Evolutionary conservation across 2,797 vertebrate species (phyloP).

Genomic region (Loris lydekkerianus): DNA sequence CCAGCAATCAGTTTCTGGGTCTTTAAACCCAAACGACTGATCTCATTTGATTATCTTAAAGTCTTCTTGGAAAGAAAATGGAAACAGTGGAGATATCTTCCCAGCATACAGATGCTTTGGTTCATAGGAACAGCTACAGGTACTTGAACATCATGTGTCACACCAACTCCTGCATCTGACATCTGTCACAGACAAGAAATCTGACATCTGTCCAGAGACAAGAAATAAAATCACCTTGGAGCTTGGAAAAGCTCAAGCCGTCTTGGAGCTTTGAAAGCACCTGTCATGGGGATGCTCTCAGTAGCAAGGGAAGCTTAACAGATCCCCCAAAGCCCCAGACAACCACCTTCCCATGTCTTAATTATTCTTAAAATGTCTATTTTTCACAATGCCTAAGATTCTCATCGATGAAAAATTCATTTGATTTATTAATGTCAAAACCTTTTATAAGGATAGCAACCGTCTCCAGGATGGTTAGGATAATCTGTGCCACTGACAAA

Average conservation of each 20-base stretch:
- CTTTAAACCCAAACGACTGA: constrained; percentile 40
- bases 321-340: neutral
- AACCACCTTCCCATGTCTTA: neutral
- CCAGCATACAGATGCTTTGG: neutral
- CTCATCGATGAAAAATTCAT: neutral
- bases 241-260: constrained; percentile 4
- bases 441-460: neutral
- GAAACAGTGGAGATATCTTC: neutral
- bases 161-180: neutral
- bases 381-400: neutral
- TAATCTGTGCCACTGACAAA: neutral
- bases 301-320: neutral
- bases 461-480: neutral
- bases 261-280: constrained; percentile 35
- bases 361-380: neutral
- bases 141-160: neutral
- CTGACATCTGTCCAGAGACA: neutral
- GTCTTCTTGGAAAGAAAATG: constrained; percentile 24
- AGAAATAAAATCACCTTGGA: neutral
- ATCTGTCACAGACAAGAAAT: neutral
- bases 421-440: constrained; percentile 21
- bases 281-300: neutral
- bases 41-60: constrained; percentile 49
- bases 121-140: neutral
- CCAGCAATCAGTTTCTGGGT: constrained; percentile 8